Evolutionary conservation across 1,140 invertebrate species (phyloP).

Genomic region (Drosophila mojavensis): DNA sequence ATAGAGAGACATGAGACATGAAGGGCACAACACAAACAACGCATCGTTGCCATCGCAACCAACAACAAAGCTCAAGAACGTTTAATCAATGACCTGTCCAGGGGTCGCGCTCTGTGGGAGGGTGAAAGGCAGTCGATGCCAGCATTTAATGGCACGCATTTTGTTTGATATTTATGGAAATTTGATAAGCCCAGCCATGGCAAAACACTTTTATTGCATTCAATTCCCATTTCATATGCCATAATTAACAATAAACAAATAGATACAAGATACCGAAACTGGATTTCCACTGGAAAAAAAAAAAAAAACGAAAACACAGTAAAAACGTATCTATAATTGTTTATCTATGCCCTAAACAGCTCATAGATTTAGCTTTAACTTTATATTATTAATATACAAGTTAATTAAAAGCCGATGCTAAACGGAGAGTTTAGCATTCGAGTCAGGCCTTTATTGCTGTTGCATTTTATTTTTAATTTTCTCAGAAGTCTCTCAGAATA

Average conservation of each 20-base stretch:
- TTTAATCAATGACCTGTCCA: constrained; percentile 68
- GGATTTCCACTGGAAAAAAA: background rate
- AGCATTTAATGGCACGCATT: constrained; percentile 39
- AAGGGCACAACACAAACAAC: constrained; percentile 47
- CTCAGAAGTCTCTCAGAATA: background rate
- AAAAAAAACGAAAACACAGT: background rate
- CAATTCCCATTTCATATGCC: constrained; percentile 43
- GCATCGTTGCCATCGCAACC: constrained; percentile 59
- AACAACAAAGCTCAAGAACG: constrained; percentile 48
- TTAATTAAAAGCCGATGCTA: too few species aligned
- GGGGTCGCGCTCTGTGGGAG: background rate
- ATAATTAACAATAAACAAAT: constrained; percentile 30
- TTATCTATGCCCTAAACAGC: too few species aligned
- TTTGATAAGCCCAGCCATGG: constrained; percentile 58
- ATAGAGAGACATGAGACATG: constrained; percentile 35
- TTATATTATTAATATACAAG: too few species aligned
- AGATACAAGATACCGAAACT: constrained; percentile 4
- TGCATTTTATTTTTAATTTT: background rate
- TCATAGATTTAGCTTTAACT: too few species aligned
- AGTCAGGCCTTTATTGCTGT: too few species aligned
- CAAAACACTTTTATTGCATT: constrained; percentile 48
- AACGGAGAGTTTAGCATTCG: too few species aligned
- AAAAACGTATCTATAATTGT: background rate
- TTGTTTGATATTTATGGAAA: constrained; percentile 68
- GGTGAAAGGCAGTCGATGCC: background rate